phyloP scores from a whole-genome alignment of 2,888 invertebrate species.

The Autographa gamma region DNA sequence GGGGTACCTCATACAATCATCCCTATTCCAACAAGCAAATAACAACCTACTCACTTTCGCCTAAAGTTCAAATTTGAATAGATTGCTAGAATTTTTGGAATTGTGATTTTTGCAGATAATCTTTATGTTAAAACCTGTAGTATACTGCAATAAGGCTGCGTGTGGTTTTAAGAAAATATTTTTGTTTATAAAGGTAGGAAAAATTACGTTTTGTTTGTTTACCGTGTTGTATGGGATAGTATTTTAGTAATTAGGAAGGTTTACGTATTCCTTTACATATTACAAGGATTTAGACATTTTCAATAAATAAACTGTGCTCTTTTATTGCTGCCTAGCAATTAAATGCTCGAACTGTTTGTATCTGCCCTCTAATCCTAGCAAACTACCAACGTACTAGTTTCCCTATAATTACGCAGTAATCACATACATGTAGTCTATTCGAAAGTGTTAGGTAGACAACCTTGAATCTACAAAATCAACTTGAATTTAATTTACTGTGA shows the following conservation, averaged over 20 bases:
- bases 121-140: slow-evolving; percentile 62
- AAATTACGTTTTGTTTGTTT: background rate
- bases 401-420: too few species aligned
- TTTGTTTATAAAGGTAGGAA: slow-evolving; percentile 33
- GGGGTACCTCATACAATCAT: slow-evolving; percentile 42
- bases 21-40: slow-evolving; percentile 33
- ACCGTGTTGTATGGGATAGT: background rate
- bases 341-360: too few species aligned
- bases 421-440: too few species aligned
- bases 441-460: too few species aligned
- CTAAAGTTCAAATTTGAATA: slow-evolving; percentile 15
- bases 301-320: too few species aligned
- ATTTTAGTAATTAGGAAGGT: background rate
- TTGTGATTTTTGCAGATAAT: slow-evolving; percentile 63
- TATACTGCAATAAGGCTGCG: slow-evolving; percentile 53
- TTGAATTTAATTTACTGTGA: too few species aligned
- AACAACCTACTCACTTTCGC: background rate
- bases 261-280: background rate
- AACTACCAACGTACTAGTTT: too few species aligned
- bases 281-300: too few species aligned
- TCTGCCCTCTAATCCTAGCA: too few species aligned
- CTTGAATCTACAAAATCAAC: too few species aligned
- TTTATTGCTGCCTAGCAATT: too few species aligned
- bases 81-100: slow-evolving; percentile 16
- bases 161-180: slow-evolving; percentile 47